Evolutionary conservation across 2,113 vertebrate genomes (phyloP).

Genomic region (Ageneiosus marmoratus): DNA sequence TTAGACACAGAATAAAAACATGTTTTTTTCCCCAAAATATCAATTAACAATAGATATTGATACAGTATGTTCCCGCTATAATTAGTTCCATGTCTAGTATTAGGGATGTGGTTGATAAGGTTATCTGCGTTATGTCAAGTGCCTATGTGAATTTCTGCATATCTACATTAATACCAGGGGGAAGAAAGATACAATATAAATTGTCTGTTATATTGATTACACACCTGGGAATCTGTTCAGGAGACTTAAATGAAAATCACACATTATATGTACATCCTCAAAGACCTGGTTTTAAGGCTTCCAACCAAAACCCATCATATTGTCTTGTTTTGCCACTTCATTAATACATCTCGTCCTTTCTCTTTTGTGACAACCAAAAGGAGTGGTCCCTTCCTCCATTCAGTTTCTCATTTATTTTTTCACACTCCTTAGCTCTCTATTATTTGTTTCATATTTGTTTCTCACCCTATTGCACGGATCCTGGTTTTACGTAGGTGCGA

Average conservation of each 20-base stretch:
- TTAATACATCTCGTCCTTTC: slow-evolving; percentile 6
- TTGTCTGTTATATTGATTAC: neutral
- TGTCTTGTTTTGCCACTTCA: slow-evolving; percentile 28
- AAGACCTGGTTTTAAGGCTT: slow-evolving; percentile 25
- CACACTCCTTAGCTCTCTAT: slow-evolving; percentile 11
- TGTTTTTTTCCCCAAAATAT: neutral
- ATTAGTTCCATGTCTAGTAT: neutral
- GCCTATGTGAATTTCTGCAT: neutral
- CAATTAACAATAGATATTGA: neutral
- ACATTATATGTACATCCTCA: slow-evolving; percentile 1
- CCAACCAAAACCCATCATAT: slow-evolving; percentile 47
- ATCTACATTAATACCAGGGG: neutral
- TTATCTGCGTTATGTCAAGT: neutral
- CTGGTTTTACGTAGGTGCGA: slow-evolving; percentile 66
- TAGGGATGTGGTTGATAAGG: neutral
- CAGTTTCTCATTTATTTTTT: slow-evolving; percentile 67
- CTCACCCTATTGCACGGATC: slow-evolving; percentile 58
- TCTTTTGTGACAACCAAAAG: slow-evolving; percentile 26
- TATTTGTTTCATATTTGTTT: slow-evolving; percentile 46
- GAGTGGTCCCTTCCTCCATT: slow-evolving; percentile 64
- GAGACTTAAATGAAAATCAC: slow-evolving; percentile 34
- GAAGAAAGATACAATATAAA: neutral
- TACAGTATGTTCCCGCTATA: neutral
- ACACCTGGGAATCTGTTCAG: slow-evolving; percentile 45
- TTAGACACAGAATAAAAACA: neutral